A percentile compares a stretch with the other conserved stretches of the same genome.
phyloP scores from a whole-genome alignment of 1,140 invertebrate genomes.

The Tetraneura akinire region DNA sequence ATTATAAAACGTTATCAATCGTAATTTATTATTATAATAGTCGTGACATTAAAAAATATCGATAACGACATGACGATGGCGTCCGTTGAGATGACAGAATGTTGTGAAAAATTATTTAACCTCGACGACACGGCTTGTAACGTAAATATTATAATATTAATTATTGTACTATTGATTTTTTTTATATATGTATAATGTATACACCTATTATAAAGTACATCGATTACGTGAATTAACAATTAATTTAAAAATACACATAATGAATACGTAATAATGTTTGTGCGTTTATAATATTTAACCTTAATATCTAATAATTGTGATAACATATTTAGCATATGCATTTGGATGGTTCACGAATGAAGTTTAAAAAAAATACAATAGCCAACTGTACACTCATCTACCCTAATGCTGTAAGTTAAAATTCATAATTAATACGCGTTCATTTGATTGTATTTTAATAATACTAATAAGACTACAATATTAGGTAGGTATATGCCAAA shows the following conservation, averaged over 20 bases:
- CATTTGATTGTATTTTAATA: no score
- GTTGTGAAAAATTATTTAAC: not conserved
- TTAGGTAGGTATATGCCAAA: no score
- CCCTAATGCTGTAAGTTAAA: not conserved
- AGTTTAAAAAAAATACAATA: not conserved
- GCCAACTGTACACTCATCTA: not conserved
- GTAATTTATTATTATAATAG: not conserved
- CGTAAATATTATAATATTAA: no score
- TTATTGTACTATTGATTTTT: not conserved
- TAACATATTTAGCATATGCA: slow-evolving; percentile 1
- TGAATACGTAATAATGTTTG: not conserved
- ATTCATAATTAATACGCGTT: no score
- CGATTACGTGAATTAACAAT: not conserved
- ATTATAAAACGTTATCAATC: not conserved
- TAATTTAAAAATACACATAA: not conserved
- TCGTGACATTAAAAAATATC: not conserved
- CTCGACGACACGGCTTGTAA: not conserved
- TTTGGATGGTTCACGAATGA: not conserved
- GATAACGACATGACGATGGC: not conserved
- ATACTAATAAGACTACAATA: no score
- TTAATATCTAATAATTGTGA: not conserved
- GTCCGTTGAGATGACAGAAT: not conserved
- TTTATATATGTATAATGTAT: not conserved
- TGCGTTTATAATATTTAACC: no score
- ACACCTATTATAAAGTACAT: no score